Percentiles rank a stretch among this genome's conserved stretches.
These are phyloP conservation scores for Isaurus tuberculatus DNA, from an alignment of 92 coral and sea anemone species.

Conservation along the genomic window DNA sequence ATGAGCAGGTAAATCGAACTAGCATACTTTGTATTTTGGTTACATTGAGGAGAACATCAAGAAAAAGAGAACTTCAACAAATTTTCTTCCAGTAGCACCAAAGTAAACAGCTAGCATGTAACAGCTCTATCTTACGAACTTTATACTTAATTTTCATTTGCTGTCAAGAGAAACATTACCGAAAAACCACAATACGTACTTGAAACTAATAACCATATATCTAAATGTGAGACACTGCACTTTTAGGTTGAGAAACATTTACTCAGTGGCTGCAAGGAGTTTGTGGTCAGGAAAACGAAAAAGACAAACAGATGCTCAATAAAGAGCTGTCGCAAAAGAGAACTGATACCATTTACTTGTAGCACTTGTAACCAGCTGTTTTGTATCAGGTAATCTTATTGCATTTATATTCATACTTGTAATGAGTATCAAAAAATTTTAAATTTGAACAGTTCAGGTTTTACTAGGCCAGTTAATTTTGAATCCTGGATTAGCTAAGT, in stretches of 20 bases:
- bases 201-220: neutral
- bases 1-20: constrained; percentile 71
- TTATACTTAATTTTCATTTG: no score
- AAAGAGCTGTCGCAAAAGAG: constrained; percentile 85
- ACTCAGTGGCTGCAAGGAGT: constrained; percentile 94
- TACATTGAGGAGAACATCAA: neutral
- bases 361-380: constrained; percentile 78
- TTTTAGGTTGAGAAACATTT: constrained; percentile 85
- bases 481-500: neutral
- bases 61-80: no score
- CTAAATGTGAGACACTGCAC: neutral
- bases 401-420: no score
- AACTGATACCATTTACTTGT: constrained; percentile 90
- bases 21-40: neutral
- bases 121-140: no score
- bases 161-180: no score
- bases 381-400: constrained; percentile 82
- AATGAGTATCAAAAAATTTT: no score
- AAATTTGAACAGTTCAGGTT: no score
- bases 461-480: no score
- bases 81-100: no score
- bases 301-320: constrained; percentile 88
- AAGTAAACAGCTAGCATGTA: no score
- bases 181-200: no score
- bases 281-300: constrained; percentile 81